Conservation (phyloP, 1,140 invertebrate genomes). For the Drosophila repleta region DNA sequence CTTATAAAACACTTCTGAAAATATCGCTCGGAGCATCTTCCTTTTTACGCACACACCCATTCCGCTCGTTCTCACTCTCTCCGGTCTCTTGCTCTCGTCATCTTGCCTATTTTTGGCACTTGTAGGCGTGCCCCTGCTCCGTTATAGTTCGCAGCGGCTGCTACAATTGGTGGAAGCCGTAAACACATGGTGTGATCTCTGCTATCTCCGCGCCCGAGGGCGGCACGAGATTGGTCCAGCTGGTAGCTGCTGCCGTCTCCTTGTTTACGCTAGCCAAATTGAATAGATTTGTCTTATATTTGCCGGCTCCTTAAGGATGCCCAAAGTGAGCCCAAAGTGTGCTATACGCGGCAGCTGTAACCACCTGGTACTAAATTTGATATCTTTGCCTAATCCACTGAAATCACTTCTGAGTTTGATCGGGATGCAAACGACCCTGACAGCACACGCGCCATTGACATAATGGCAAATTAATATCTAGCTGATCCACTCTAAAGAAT, state of each 20-base stretch:
- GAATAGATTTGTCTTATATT: constrained; percentile 16
- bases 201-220: constrained; percentile 36
- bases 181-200: constrained; percentile 74
- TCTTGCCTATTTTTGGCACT: constrained; percentile 71
- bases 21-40: constrained; percentile 41
- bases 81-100: constrained; percentile 13
- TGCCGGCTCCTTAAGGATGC: constrained; percentile 24
- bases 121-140: constrained; percentile 55
- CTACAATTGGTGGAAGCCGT: constrained; percentile 67
- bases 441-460: constrained; percentile 30
- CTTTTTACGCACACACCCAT: constrained; percentile 55
- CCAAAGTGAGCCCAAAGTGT: constrained; percentile 15
- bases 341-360: constrained; percentile 33
- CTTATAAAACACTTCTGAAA: constrained; percentile 56
- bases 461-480: constrained; percentile 13
- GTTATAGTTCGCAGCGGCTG: constrained; percentile 12
- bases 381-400: constrained; percentile 33
- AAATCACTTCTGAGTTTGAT: constrained; percentile 5
- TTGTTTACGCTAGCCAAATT: constrained; percentile 25
- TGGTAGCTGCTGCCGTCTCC: constrained; percentile 16
- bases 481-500: background rate
- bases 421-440: constrained; percentile 5
- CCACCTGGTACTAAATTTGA: constrained; percentile 46
- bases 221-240: constrained; percentile 69
- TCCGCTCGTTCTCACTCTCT: constrained; percentile 21